phyloP scores from a whole-genome alignment of 2,113 vertebrate genomes.

The Hydropotes inermis region DNA sequence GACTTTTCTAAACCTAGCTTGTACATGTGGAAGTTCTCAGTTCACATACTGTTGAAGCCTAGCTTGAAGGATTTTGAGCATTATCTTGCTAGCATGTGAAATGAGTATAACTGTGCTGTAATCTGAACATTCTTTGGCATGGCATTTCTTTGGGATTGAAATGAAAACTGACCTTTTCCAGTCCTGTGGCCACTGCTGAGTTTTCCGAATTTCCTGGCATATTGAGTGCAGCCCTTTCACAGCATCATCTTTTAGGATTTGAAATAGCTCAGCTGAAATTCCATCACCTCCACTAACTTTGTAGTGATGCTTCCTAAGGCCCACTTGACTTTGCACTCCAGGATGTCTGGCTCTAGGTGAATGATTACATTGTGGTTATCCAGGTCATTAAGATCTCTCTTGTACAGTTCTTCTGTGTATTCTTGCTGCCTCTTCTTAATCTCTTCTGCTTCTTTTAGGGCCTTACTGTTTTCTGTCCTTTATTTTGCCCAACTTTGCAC shows the following conservation, averaged over 20 bases:
- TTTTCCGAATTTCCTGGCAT: not conserved
- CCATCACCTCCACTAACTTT: not conserved
- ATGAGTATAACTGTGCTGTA: not conserved
- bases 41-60: not conserved
- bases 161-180: not conserved
- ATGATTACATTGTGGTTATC: not conserved
- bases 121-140: not conserved
- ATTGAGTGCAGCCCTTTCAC: not conserved
- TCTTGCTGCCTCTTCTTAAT: not conserved
- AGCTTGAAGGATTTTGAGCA: not conserved
- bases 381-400: not conserved
- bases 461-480: not conserved
- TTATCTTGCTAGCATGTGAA: not conserved
- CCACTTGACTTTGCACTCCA: not conserved
- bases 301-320: not conserved
- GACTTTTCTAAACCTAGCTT: not conserved
- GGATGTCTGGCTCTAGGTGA: not conserved
- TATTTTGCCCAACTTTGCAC: not conserved
- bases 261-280: not conserved
- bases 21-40: not conserved
- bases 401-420: not conserved
- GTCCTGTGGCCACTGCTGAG: not conserved
- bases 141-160: not conserved
- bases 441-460: not conserved
- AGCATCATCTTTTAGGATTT: not conserved